Base-by-base conservation (phyloP, 2,888 invertebrate species). In the Alviniconcha strummeri region DNA sequence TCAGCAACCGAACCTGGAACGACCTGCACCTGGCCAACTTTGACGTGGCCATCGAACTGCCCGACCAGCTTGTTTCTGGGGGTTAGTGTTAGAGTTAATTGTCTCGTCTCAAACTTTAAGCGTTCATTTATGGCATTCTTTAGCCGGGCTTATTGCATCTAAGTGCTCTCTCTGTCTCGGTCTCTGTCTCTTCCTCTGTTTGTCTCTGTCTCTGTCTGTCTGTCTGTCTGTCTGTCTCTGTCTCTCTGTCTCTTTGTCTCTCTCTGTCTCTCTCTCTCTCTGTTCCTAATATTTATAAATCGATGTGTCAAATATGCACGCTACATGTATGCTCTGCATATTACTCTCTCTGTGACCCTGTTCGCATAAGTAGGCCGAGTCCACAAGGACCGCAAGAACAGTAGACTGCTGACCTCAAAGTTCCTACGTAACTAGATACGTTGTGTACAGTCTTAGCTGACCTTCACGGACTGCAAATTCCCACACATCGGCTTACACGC, bases 1-100 rank as follows among this genome's bases (percentile, higher is more conserved):
- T 87, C 79, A 83, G 81, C 76, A 80, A 86, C 80, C 82, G 85
- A 13, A 60, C 84, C 19, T 86, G 86, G 86, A 81, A 83, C 5
- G 84, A 85, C 64, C 52, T 84, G 8, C 86, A 89, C 11, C 75
- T 90, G 54, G 86, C 86, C 4, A 84, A 88, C 17, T 87, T 91
- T 36, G 90, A 90, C 80, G 89, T 90, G 13, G 90, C 91, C n/a
- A 90, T 91, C 71, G 89, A 90, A 81, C 85, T 91, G 11, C 91
- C 91, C 1, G 84, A 85, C 19, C 87, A 89, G 75, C 87, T 91
- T 7, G 89, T 91, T 56, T 67, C 80, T 80, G 80, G n/a, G 55
- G 80, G 80, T 80, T 5, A 5, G 69, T 78, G 13, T 56, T n/a
- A 3, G 36, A 36, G 36, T 36, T 36, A 36, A 36, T 36, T 36